Base-by-base conservation (phyloP, 2,888 invertebrate genomes). In the Linnaemya vulpina region DNA sequence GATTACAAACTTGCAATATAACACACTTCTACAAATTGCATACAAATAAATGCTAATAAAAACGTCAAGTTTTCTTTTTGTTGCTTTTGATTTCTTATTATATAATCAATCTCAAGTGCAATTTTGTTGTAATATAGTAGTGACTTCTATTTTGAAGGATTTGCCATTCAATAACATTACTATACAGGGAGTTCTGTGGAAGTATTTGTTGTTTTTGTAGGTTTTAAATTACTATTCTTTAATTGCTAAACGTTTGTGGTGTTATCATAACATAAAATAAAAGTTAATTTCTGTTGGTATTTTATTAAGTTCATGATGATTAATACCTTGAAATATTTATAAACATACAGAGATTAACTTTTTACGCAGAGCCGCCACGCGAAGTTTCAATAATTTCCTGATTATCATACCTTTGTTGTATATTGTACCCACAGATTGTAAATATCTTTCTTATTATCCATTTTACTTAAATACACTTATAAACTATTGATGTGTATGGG, bases 341-440 rank as follows among this genome's bases (percentile, higher is more conserved):
- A 75, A 46, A 75, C 68, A 60, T 35, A 79, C 51, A 74, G 25
- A 53, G 62, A 53, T 43, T 62, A 43, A 65, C 43, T 74, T 70
- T 35, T 65, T 46, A 43, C 10, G 20, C 38, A 53, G n/a, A 51
- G 46, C 85, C 82, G 82, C 78, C 85, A 79, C 75, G 55, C 74
- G 22, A 40, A 74, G 20, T 25, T 79, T 79, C 63, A 40, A 17
- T 49, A 55, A 25, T 51, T 65, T n/a, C 13, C 15, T 25, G 11
- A 35, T 22, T 8, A 13, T 13, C 74, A 88, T 90, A 93, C 93
- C 93, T 93, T 93, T 78, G 93, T 93, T 86, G 93, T 93, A 88
- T 93, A 93, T 89, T 93, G 93, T 87, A 93, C 92, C 93, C 93
- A 93, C 80, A 93, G 90, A 88, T 93, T 93, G 89, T 93, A 93